These are phyloP conservation scores for Astreopora myriophthalma DNA, from an alignment of 64 coral and sea anemone genomes.

Conservation along the genomic window DNA sequence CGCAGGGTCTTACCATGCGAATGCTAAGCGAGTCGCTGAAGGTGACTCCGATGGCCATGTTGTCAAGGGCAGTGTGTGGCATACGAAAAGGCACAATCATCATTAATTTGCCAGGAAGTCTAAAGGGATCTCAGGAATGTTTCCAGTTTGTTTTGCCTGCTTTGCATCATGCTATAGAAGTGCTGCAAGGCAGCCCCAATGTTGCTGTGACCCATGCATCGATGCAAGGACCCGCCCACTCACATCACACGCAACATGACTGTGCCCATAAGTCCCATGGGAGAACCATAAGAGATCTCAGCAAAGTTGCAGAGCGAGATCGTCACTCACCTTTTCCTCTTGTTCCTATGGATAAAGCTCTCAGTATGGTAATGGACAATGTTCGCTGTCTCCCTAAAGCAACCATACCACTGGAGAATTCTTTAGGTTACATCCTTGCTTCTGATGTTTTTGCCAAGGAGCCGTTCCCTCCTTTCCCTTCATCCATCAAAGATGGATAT, in stretches of 20 bases:
- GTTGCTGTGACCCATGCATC: slow-evolving; percentile 37
- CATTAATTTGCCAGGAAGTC: slow-evolving; percentile 94
- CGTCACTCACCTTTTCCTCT: slow-evolving; percentile 89
- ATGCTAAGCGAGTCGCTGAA: slow-evolving; percentile 89
- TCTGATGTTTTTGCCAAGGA: slow-evolving; percentile 74
- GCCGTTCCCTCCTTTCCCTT: slow-evolving; percentile 92
- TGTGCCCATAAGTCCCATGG: slow-evolving; percentile 54
- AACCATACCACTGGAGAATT: slow-evolving; percentile 42
- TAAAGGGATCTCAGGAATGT: slow-evolving; percentile 98
- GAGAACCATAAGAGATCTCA: slow-evolving; percentile 27
- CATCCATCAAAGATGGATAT: slow-evolving; percentile 98
- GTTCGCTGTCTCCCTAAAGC: slow-evolving; percentile 10
- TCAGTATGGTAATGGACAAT: slow-evolving; percentile 59
- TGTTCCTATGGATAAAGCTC: slow-evolving; percentile 84
- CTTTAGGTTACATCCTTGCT: slow-evolving; percentile 73
- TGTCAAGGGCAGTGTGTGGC: slow-evolving; percentile 91
- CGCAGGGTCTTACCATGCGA: slow-evolving; percentile 74
- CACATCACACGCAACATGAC: neutral
- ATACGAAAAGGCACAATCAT: slow-evolving; percentile 88
- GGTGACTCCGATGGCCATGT: slow-evolving; percentile 93
- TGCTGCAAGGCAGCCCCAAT: slow-evolving; percentile 22
- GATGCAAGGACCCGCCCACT: slow-evolving; percentile 24
- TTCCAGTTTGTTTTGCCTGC: slow-evolving; percentile 88
- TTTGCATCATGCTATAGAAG: slow-evolving; percentile 83
- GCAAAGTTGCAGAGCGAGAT: slow-evolving; percentile 86